These are phyloP conservation scores for Nasonia longicornis DNA, from an alignment of 1,140 invertebrate species.

Conservation along the genomic window DNA sequence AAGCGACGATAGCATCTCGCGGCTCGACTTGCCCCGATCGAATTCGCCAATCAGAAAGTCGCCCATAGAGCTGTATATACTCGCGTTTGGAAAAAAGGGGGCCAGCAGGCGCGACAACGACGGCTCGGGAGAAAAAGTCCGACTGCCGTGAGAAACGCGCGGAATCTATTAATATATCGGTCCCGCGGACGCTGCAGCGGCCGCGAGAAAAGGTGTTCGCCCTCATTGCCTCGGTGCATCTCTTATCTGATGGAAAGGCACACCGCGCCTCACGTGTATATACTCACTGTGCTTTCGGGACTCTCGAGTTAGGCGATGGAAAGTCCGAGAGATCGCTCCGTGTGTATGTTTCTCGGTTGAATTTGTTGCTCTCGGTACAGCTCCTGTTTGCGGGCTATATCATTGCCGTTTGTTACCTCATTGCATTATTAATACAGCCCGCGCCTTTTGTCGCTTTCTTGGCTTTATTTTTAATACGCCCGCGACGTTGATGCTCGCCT, in stretches of 20 bases:
- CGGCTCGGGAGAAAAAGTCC: background rate
- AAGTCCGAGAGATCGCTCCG: slow-evolving; percentile 3
- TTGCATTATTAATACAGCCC: background rate
- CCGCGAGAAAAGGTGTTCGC: slow-evolving; percentile 23
- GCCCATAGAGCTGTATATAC: background rate
- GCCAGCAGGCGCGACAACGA: background rate
- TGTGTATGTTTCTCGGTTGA: background rate
- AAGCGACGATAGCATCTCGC: background rate
- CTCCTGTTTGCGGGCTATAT: background rate
- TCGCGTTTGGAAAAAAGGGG: background rate
- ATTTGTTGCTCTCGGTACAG: background rate
- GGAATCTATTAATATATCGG: slow-evolving; percentile 29
- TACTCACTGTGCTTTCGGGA: background rate
- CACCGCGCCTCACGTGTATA: background rate
- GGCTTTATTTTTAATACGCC: too few species aligned
- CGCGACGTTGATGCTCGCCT: too few species aligned
- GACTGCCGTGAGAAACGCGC: slow-evolving; percentile 2
- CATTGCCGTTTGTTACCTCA: slow-evolving; percentile 5
- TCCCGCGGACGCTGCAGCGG: background rate
- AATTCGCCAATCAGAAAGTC: slow-evolving; percentile 12
- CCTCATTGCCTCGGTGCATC: slow-evolving; percentile 34
- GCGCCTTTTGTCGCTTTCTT: background rate
- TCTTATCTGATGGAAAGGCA: slow-evolving; percentile 37
- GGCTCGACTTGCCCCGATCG: background rate
- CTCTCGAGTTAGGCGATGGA: slow-evolving; percentile 27